Evolutionary conservation across 2,888 invertebrate genomes (phyloP), one percentile per base, ranked within the genome.

Genomic region (Chironomus tentans): DNA sequence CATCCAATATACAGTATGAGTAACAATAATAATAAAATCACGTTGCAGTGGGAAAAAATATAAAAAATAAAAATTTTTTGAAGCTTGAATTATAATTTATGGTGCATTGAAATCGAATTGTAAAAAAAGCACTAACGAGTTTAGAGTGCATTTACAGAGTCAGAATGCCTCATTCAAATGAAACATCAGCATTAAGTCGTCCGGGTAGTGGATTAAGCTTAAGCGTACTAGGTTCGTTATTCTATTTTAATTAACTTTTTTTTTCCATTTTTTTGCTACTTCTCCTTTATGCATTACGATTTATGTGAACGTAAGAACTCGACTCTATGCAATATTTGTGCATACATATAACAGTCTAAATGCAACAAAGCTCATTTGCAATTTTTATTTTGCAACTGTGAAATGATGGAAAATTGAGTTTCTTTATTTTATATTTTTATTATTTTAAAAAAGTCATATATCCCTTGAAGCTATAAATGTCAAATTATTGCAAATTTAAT

Each of bases 151-250:
- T n/a, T 15, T 4, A 38, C 2, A 7, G 13, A 47, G 24, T 68
- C 24, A 70, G 24, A 72, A 71, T 72, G 72, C 72, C 72, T 72
- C 72, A 72, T 38, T 72, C 72, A 50, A 72, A 61, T 62, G 72
- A 72, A 38, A 72, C 71, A 12, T 71, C 71, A 28, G 38, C 12
- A 10, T 13, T 61, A 50, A 72, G 68, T 46, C 83, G 84, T 76
- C 82, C 83, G 80, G 83, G 83, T 79, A 83, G 81, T 81, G 83
- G 83, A 78, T 81, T 82, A 81, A 83, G 83, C 80, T 82, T 82
- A 81, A 83, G 83, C 81, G 83, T 83, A 79, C 82, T 83, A 82
- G 83, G 83, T 83, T 69, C 56, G n/a, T 71, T 70, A 21, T 69
- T 68, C 46, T 77, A 77, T 77, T 77, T 70, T 76, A 77, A 22